Evolutionary conservation across 2,113 vertebrate genomes (phyloP).

Genomic region (Protobothrops flavoviridis): DNA sequence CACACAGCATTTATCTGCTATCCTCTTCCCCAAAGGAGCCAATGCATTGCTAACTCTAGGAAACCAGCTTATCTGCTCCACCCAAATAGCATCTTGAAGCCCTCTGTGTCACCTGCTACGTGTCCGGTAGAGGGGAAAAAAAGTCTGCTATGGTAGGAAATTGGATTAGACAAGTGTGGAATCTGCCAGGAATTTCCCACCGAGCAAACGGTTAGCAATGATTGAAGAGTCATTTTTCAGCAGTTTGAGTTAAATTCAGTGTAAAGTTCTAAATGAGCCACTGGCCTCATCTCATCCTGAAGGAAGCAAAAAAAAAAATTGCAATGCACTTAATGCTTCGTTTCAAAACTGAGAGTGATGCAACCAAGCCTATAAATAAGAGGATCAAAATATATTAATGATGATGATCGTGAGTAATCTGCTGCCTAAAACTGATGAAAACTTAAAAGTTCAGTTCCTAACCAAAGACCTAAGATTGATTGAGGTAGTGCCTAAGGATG

Average conservation of each 20-base stretch:
- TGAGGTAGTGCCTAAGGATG: background rate
- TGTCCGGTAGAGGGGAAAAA: conserved; percentile 23
- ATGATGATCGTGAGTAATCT: background rate
- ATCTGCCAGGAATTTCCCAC: conserved; percentile 61
- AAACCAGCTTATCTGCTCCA: background rate
- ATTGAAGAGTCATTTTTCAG: conserved; percentile 57
- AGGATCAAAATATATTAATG: background rate
- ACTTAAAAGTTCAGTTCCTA: background rate
- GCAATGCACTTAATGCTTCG: conserved; percentile 39
- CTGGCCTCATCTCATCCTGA: conserved; percentile 54
- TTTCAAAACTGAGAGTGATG: background rate
- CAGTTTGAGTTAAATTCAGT: conserved; percentile 64
- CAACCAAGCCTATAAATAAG: no score
- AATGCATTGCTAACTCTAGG: background rate
- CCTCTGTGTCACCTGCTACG: conserved; percentile 2
- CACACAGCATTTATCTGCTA: background rate
- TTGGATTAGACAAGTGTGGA: conserved; percentile 57
- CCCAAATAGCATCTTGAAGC: background rate
- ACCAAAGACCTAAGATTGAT: background rate
- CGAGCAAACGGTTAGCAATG: conserved; percentile 49
- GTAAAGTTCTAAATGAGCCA: conserved; percentile 56
- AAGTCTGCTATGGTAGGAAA: conserved; percentile 25
- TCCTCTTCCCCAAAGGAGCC: background rate
- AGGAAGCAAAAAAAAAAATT: conserved; percentile 39
- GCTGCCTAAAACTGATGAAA: background rate